Evolutionary conservation across 37 sponge, comb jelly and placozoan species (phyloP).

Genomic region (Cliona cf. orientalis): DNA sequence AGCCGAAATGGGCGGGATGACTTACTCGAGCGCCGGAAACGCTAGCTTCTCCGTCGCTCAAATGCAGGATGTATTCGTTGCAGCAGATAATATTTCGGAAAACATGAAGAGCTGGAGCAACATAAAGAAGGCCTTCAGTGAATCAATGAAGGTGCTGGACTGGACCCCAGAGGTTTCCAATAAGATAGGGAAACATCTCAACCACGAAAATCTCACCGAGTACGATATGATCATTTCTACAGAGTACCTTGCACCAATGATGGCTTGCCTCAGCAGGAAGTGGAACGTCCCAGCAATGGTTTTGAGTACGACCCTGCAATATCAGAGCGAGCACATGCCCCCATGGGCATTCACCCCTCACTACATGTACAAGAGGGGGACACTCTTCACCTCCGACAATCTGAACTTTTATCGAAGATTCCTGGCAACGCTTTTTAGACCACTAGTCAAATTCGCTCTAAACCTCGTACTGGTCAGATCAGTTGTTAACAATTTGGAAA

Average conservation of each 20-base stretch:
- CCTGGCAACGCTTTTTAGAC: not conserved
- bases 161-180: not conserved
- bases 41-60: not conserved
- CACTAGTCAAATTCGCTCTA: no score
- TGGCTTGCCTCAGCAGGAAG: not conserved
- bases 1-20: not conserved
- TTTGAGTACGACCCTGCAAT: not conserved
- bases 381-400: not conserved
- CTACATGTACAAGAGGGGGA: not conserved
- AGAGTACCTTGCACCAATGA: not conserved
- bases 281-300: constrained; percentile 12
- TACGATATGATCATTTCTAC: constrained; percentile 3
- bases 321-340: not conserved
- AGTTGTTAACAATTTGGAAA: not conserved
- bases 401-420: not conserved
- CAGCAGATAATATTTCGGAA: not conserved
- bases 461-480: not conserved
- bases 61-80: not conserved
- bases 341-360: constrained; percentile 9
- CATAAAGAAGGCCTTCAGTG: not conserved
- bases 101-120: not conserved
- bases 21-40: constrained; percentile 6
- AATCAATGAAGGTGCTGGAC: not conserved
- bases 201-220: not conserved
- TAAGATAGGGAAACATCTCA: not conserved